A percentile compares a stretch with the other conserved stretches of the same genome.
These are phyloP conservation scores for Acomys russatus DNA, from an alignment of 2,797 vertebrate genomes.

Conservation along the genomic window DNA sequence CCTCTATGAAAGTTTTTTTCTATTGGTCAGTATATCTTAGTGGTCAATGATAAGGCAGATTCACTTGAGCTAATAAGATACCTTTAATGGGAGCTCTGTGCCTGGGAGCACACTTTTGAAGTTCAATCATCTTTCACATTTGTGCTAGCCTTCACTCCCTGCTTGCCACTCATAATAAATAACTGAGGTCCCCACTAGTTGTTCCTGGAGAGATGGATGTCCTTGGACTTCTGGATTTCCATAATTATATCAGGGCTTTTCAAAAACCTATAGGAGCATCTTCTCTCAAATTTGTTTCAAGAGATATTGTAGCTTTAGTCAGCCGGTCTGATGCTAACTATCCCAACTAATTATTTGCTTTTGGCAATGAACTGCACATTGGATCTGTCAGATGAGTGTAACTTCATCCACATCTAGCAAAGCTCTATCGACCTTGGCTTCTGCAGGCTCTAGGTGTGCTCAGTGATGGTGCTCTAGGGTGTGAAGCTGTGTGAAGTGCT, in stretches of 20 bases:
- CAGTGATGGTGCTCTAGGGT: background rate
- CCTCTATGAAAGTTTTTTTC: background rate
- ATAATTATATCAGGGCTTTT: background rate
- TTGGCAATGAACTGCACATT: background rate
- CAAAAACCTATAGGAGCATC: background rate
- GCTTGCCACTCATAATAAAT: background rate
- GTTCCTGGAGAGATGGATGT: background rate
- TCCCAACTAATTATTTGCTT: slow-evolving; percentile 1
- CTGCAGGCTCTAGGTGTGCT: background rate
- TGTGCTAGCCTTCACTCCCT: background rate
- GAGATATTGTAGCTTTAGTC: background rate
- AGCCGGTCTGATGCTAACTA: background rate
- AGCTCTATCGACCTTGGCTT: background rate
- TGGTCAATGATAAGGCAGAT: background rate
- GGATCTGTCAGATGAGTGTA: background rate
- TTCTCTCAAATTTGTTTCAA: background rate
- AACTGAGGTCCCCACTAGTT: background rate
- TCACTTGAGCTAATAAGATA: background rate
- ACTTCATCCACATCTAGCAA: background rate
- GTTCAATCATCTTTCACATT: background rate
- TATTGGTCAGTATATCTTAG: background rate
- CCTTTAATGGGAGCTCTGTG: background rate
- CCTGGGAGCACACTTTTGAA: background rate
- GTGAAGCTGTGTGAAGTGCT: background rate
- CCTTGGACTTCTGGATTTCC: background rate